Conservation (phyloP, 2,888 invertebrate genomes). For the Drosophila atroscutellata region DNA sequence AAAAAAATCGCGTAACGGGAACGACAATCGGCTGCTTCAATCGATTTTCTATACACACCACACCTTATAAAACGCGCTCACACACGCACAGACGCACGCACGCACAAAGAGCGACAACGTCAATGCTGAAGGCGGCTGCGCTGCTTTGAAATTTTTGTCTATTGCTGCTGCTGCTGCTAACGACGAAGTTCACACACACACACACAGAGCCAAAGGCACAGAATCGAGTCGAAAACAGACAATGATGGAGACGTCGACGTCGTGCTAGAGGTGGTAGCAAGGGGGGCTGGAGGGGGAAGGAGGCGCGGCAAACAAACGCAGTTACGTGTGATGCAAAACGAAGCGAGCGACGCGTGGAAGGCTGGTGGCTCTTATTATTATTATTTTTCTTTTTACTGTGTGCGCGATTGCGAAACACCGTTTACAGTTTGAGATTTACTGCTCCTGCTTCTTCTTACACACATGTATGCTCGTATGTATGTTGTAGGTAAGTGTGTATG, state of each 20-base stretch:
- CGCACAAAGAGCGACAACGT: slow-evolving; percentile 30
- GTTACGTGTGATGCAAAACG: slow-evolving; percentile 24
- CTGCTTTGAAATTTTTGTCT: slow-evolving; percentile 50
- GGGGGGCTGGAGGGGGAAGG: neutral
- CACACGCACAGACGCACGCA: slow-evolving; percentile 16
- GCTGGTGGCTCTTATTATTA: slow-evolving; percentile 1
- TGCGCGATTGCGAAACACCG: slow-evolving; percentile 45
- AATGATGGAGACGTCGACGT: neutral
- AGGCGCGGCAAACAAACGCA: slow-evolving; percentile 10
- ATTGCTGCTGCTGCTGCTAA: slow-evolving; percentile 26
- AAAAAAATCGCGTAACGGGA: slow-evolving; percentile 40
- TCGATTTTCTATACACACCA: slow-evolving; percentile 76
- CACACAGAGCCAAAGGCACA: neutral
- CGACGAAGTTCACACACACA: neutral
- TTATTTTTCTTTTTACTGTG: slow-evolving; percentile 10
- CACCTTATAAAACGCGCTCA: slow-evolving; percentile 57
- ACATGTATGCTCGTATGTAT: neutral
- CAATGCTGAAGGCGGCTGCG: slow-evolving; percentile 32
- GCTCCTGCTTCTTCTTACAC: slow-evolving; percentile 7
- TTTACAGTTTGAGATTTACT: slow-evolving; percentile 48
- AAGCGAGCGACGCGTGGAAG: slow-evolving; percentile 31
- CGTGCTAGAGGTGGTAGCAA: neutral
- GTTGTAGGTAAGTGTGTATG: too few species aligned
- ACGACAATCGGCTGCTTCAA: slow-evolving; percentile 41
- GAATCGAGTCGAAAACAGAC: slow-evolving; percentile 2